phyloP scores from a whole-genome alignment of 1,140 invertebrate genomes.

The Lordiphosa collinella region DNA sequence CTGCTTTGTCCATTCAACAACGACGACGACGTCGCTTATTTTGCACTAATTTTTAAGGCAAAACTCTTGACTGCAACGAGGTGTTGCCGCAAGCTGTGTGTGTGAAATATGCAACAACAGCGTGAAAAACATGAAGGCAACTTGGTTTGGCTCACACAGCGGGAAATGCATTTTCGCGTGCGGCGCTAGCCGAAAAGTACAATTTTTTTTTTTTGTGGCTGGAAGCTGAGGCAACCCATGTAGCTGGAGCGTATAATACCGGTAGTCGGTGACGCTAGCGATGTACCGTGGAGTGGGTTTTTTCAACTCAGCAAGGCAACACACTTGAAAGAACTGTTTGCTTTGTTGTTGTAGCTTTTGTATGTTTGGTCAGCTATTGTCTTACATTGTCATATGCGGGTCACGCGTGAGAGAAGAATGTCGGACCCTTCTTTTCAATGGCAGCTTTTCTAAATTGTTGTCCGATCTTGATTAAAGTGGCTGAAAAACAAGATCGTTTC shows the following conservation, averaged over 20 bases:
- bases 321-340: too few relatives aligned
- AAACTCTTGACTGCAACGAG: constrained; percentile 40
- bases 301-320: too few relatives aligned
- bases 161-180: constrained; percentile 73
- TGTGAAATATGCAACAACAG: constrained; percentile 76
- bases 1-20: too few relatives aligned
- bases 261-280: constrained; percentile 55
- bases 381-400: too few relatives aligned
- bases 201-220: constrained; percentile 2
- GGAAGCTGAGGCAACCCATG: constrained; percentile 21
- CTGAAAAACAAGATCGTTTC: too few relatives aligned
- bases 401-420: too few relatives aligned
- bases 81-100: constrained; percentile 75
- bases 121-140: constrained; percentile 74
- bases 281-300: too few relatives aligned
- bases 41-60: constrained; percentile 69
- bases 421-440: too few relatives aligned
- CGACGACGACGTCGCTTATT: constrained; percentile 38
- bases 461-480: too few relatives aligned
- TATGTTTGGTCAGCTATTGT: too few relatives aligned
- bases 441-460: too few relatives aligned
- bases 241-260: constrained; percentile 53
- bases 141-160: constrained; percentile 45
- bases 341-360: too few relatives aligned
- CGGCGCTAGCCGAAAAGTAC: constrained; percentile 17